phyloP scores from a whole-genome alignment of 2,797 vertebrate genomes.

The Malurus leucopterus region DNA sequence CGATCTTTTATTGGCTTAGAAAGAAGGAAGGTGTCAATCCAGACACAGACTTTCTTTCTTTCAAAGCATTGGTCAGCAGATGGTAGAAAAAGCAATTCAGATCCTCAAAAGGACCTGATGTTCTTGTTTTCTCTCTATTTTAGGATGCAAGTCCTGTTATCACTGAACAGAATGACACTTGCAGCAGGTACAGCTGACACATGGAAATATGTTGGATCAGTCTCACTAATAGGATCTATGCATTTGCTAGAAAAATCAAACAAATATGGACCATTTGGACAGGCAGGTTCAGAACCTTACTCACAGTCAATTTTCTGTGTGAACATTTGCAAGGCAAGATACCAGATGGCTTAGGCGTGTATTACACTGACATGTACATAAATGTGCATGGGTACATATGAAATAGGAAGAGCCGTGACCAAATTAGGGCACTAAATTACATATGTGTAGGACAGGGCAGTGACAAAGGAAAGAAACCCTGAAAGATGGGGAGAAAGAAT shows the following conservation, averaged over 20 bases:
- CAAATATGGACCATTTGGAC: conserved; percentile 55
- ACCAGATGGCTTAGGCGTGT: conserved; percentile 47
- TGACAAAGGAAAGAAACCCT: neutral
- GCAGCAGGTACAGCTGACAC: conserved; percentile 69
- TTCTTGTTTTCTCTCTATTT: conserved; percentile 66
- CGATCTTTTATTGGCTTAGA: neutral
- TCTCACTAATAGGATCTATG: conserved; percentile 56
- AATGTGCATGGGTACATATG: conserved; percentile 21
- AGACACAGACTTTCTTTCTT: conserved; percentile 18
- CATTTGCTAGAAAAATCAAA: conserved; percentile 54
- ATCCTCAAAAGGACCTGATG: conserved; percentile 52
- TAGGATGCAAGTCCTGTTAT: conserved; percentile 58
- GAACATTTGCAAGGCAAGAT: conserved; percentile 58
- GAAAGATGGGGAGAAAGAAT: neutral
- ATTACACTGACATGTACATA: conserved; percentile 47
- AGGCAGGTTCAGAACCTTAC: conserved; percentile 53
- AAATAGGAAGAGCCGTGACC: conserved; percentile 2
- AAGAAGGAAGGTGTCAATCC: conserved; percentile 13
- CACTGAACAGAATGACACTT: conserved; percentile 65
- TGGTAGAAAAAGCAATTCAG: conserved; percentile 61
- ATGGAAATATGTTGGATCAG: conserved; percentile 55
- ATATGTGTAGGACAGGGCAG: neutral
- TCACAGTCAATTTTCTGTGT: conserved; percentile 58
- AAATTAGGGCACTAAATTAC: conserved; percentile 1
- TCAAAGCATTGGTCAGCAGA: conserved; percentile 35